Percentiles rank a stretch among this genome's conserved stretches.
Conservation (phyloP, 1,140 invertebrate genomes). For the Sesamia nonagrioides region DNA sequence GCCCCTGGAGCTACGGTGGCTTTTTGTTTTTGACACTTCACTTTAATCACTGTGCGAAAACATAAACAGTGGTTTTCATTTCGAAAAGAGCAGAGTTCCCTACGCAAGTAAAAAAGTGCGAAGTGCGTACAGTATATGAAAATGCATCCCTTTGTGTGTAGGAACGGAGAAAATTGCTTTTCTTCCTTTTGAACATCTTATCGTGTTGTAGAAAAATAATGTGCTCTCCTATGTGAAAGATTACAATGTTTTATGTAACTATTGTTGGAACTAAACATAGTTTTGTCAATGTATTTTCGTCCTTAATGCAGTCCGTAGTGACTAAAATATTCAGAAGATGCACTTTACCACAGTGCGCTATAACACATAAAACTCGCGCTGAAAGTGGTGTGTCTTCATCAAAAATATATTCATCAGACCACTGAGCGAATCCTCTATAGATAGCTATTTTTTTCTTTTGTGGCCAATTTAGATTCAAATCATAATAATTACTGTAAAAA, state of each 20-base stretch:
- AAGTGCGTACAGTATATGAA: constrained; percentile 75
- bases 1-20: constrained; percentile 65
- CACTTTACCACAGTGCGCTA: not conserved
- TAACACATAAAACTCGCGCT: not conserved
- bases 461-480: not conserved
- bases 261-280: not conserved
- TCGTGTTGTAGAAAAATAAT: constrained; percentile 39
- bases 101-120: constrained; percentile 66
- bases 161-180: constrained; percentile 72
- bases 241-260: constrained; percentile 18
- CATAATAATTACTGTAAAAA: not conserved
- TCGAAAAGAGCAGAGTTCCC: constrained; percentile 80
- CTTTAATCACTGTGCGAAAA: constrained; percentile 86
- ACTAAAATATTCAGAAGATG: constrained; percentile 12
- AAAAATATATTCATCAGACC: not conserved
- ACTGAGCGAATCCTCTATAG: not conserved
- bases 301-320: constrained; percentile 7
- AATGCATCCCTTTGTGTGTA: constrained; percentile 74
- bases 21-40: constrained; percentile 87
- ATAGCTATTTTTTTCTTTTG: not conserved
- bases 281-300: constrained; percentile 9
- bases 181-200: constrained; percentile 50
- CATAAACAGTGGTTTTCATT: constrained; percentile 84
- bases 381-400: too few species aligned
- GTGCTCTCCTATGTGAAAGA: constrained; percentile 2